Evolutionary conservation across 2,888 invertebrate species (phyloP), one percentile per base, ranked within the genome.

Genomic region (Autographa pulchrina): DNA sequence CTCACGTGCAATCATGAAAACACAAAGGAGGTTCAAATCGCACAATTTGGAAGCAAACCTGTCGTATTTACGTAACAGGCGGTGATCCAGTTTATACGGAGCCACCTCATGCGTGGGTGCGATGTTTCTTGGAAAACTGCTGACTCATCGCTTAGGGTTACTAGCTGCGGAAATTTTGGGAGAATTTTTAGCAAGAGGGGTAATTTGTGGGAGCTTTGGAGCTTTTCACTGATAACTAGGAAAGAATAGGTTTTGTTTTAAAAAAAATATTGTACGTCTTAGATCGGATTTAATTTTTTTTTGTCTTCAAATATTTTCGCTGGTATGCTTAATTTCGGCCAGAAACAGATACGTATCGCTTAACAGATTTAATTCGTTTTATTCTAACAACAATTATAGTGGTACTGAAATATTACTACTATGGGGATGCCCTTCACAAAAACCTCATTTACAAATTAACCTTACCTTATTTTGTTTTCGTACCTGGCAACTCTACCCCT

Each of bases 81-180:
- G 65, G 48, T 48, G 48, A 8, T n/a, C n/a, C 48, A 48, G 48
- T 48, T 48, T 48, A 48, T 48, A 48, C 48, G 48, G 7, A 48
- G 60, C 43, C 41, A 62, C 56, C 71, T 66, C 62, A 74, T 62
- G 48, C 62, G 65, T 77, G 72, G 41, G 63, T 31, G 65, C 59
- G 70, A 75, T 72, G 72, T 16, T 71, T 52, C 65, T 69, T 61
- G 72, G 76, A 20, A 72, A 80, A 70, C 71, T 13, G 75, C 59
- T 78, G 78, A 78, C 65, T 85, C 81, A 85, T 62, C 59, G 38
- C 20, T 65, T 20, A 35, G 76, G 67, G 84, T 81, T 72, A 79
- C 76, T 14, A 70, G 20, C 5, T 48, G n/a, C 0, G 48, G n/a
- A 7, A 43, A 14, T 16, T 5, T 2, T 43, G 16, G 16, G 6